These are phyloP conservation scores for Euura saliciscinereae DNA, from an alignment of 1,140 invertebrate species.

Conservation along the genomic window DNA sequence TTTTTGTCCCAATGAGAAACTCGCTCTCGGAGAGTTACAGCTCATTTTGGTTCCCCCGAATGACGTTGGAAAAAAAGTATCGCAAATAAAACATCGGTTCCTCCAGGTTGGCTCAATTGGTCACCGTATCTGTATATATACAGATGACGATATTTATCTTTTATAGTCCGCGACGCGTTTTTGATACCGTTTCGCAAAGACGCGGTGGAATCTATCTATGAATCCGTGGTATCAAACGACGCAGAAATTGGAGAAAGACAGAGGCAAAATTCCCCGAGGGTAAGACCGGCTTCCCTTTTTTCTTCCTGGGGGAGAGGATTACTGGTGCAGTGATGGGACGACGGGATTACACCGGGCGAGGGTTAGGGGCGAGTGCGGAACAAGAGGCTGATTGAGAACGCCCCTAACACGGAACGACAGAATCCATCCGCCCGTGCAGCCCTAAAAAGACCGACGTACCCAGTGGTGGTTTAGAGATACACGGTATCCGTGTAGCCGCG, in stretches of 20 bases:
- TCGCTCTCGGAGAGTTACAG: no score
- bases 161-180: no score
- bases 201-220: no score
- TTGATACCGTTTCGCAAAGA: no score
- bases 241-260: conserved; percentile 8
- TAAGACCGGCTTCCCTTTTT: conserved; percentile 35
- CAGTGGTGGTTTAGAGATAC: background rate
- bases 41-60: no score
- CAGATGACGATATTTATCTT: no score
- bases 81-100: no score
- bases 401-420: conserved; percentile 58
- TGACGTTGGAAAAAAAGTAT: no score
- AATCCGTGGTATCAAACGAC: conserved; percentile 8
- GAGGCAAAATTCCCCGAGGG: conserved; percentile 11
- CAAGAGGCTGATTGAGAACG: conserved; percentile 59
- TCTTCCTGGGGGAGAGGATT: conserved; percentile 45
- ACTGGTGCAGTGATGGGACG: conserved; percentile 34
- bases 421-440: conserved; percentile 55
- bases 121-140: no score
- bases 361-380: conserved; percentile 28
- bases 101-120: no score
- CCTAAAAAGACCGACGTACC: conserved; percentile 33
- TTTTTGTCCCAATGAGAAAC: no score
- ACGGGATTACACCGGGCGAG: background rate
- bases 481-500: no score